These are phyloP conservation scores for Cheirogaleus medius DNA, from an alignment of 2,113 vertebrate species.

Conservation along the genomic window DNA sequence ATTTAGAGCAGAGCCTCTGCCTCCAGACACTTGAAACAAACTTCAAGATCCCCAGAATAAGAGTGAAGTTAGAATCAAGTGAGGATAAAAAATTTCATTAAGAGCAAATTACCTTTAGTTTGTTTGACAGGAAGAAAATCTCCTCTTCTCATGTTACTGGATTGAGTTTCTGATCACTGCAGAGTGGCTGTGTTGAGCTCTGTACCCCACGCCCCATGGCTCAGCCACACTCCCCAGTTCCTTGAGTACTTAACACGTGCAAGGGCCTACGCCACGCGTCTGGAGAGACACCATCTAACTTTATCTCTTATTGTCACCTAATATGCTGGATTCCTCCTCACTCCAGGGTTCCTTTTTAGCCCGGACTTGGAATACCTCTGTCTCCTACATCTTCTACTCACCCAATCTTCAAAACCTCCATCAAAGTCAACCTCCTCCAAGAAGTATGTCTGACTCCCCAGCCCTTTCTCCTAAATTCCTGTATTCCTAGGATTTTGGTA, in stretches of 20 bases:
- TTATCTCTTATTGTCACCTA: neutral
- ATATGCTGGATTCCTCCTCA: neutral
- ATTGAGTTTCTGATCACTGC: neutral
- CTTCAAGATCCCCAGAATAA: neutral
- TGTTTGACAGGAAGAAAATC: neutral
- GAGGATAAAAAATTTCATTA: neutral
- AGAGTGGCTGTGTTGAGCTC: neutral
- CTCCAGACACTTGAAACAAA: neutral
- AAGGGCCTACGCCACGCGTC: neutral
- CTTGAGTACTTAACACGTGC: neutral
- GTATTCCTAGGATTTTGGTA: neutral
- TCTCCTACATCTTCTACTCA: neutral
- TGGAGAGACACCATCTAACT: neutral
- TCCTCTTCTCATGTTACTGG: neutral
- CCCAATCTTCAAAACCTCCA: neutral
- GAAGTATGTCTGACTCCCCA: neutral
- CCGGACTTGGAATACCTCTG: neutral
- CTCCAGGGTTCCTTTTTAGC: neutral
- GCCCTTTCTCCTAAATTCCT: neutral
- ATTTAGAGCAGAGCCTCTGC: neutral
- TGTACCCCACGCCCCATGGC: fast-evolving
- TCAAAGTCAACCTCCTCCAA: neutral
- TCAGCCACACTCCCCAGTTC: neutral
- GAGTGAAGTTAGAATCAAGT: conserved; percentile 13
- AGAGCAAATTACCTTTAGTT: neutral